A percentile compares a stretch with the other conserved stretches of the same genome.
phyloP scores from a whole-genome alignment of 2,797 vertebrate genomes.

The Chaunax sp. region DNA sequence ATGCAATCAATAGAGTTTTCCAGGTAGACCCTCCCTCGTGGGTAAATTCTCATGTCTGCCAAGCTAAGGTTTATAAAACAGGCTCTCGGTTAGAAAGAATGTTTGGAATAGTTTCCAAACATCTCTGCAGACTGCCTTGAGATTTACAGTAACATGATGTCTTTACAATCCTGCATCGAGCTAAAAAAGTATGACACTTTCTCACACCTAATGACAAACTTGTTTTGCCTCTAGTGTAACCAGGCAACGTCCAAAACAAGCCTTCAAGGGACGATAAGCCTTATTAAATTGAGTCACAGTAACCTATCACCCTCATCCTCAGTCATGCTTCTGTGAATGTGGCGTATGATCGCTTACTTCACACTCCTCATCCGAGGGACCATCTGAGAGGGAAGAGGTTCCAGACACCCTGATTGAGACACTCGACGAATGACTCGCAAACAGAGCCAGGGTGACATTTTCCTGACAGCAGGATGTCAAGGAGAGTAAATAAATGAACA shows the following conservation, averaged over 20 bases:
- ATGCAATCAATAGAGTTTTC: not conserved
- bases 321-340: conserved; percentile 28
- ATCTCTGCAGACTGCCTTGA: not conserved
- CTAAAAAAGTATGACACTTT: not conserved
- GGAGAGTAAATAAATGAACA: conserved; percentile 22
- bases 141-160: not conserved
- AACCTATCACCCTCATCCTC: conserved; percentile 60
- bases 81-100: not conserved
- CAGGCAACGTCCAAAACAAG: conserved; percentile 41
- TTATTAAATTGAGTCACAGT: conserved; percentile 48
- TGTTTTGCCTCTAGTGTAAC: conserved; percentile 35
- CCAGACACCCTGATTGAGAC: conserved; percentile 14
- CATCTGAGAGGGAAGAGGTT: conserved; percentile 7
- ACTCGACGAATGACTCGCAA: conserved; percentile 26
- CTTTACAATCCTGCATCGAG: not conserved
- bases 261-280: conserved; percentile 20
- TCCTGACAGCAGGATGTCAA: conserved; percentile 23
- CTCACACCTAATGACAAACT: conserved; percentile 14
- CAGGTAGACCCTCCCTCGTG: too few relatives aligned
- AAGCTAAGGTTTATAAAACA: not conserved
- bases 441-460: conserved; percentile 2
- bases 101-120: not conserved
- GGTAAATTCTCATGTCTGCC: not conserved
- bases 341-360: conserved; percentile 30
- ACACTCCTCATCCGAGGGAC: conserved; percentile 18